Evolutionary conservation across 2,113 vertebrate species (phyloP), one percentile per base, ranked within the genome.

Genomic region (Cyphomyrus plagiostoma): DNA sequence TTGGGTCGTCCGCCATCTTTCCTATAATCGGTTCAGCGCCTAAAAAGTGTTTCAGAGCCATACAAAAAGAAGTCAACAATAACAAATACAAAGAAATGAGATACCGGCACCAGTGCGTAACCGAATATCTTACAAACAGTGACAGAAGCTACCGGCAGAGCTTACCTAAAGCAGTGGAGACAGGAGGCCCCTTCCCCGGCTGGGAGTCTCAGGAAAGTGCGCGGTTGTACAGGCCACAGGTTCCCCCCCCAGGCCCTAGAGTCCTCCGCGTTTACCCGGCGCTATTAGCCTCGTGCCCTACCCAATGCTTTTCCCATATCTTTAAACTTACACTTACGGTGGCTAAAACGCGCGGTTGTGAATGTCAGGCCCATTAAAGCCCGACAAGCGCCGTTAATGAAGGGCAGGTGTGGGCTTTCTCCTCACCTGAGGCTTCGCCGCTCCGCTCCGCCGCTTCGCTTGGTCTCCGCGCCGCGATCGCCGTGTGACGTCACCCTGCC

Each of bases 1-100:
- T 98, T 94, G 98, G 98, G 95, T 99, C 98, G 97, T 99, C 98
- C 97, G 98, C 98, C 98, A 99, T 99, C 97, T 98, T 99, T 94
- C 94, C 91, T 95, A 93, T 93, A 94, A 92, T 95, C 93, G 93
- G 93, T 95, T 95, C 95, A 93, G 94, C 95, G 95, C 96, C 95
- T 96, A 87, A 92, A 92, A 80, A 77, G 88, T 80, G 70, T 35
- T 80, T 82, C 30, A 53, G 30, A 87, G 6, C 15, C 86, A 56
- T 39, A 85, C 82, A 39, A 50, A 48, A 50, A 86, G 3, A 35
- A 35, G 49, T 53, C 50, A 50, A 39, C 30, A 52, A 87, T 30
- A 35, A 87, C 74, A 80, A 42, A 87, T 21, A 13, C 9, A 87
- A 39, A 39, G 5, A 53, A 39, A 56, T 30, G 50, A 56, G 86